Percentiles rank a stretch among this genome's conserved stretches.
Evolutionary conservation across 2,888 invertebrate species (phyloP).

Genomic region (Euzetes globulus): DNA sequence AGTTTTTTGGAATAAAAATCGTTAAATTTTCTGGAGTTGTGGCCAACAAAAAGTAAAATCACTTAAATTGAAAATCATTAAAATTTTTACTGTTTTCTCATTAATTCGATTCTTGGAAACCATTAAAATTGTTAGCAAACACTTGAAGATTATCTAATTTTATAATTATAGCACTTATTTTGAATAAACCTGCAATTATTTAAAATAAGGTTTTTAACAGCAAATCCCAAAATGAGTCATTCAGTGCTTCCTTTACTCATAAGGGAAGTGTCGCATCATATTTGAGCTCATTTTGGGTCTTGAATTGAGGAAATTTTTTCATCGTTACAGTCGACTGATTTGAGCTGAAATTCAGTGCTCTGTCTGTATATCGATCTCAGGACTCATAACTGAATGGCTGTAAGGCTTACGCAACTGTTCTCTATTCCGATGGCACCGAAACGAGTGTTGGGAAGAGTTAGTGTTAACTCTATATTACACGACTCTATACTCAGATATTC

Average conservation of each 20-base stretch:
- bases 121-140: no score
- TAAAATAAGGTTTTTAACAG: not conserved
- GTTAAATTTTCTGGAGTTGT: not conserved
- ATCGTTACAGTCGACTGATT: conserved; percentile 21
- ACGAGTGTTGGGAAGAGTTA: conserved; percentile 1
- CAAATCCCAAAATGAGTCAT: not conserved
- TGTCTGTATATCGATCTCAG: not conserved
- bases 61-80: not conserved
- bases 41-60: not conserved
- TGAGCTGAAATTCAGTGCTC: not conserved
- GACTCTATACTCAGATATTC: conserved; percentile 1
- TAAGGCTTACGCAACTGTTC: not conserved
- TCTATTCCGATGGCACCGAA: not conserved
- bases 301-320: conserved; percentile 19
- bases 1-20: not conserved
- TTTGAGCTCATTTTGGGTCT: conserved; percentile 2
- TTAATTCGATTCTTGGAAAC: no score
- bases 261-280: conserved; percentile 19
- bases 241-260: not conserved
- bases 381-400: conserved; percentile 9
- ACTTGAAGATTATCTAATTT: no score
- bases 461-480: conserved; percentile 15
- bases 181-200: not conserved
- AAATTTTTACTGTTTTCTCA: no score
- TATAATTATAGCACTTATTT: not conserved